Evolutionary conservation across 2,797 vertebrate genomes (phyloP).

Genomic region (Trachops cirrhosus): DNA sequence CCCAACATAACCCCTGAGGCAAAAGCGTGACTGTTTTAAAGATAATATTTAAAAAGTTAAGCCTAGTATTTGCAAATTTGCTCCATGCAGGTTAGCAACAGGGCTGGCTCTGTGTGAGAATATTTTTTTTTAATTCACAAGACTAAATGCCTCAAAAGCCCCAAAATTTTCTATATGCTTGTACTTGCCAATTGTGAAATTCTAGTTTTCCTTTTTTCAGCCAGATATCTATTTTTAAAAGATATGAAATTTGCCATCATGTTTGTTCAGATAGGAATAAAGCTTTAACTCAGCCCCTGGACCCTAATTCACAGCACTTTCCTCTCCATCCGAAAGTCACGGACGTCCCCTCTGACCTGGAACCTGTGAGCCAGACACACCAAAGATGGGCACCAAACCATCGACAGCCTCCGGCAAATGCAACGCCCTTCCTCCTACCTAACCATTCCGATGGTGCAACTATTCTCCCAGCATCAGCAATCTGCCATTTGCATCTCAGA

Average conservation of each 20-base stretch:
- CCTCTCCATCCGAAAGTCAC: background rate
- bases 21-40: slow-evolving; percentile 43
- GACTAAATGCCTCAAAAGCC: background rate
- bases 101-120: background rate
- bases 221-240: background rate
- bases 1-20: background rate
- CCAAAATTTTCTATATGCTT: background rate
- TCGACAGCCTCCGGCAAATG: background rate
- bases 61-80: background rate
- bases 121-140: background rate
- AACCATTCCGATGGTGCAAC: background rate
- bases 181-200: background rate
- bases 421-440: background rate
- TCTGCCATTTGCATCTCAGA: slow-evolving; percentile 40
- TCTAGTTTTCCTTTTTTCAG: background rate
- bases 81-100: background rate
- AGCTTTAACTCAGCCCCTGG: background rate
- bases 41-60: background rate
- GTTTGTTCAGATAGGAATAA: slow-evolving; percentile 22
- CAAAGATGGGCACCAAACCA: background rate
- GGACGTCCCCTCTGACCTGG: background rate
- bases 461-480: background rate
- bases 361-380: background rate
- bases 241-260: background rate
- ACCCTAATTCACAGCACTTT: background rate